phyloP scores from a whole-genome alignment of 2,888 invertebrate species.

The Acanthosepion esculentum region DNA sequence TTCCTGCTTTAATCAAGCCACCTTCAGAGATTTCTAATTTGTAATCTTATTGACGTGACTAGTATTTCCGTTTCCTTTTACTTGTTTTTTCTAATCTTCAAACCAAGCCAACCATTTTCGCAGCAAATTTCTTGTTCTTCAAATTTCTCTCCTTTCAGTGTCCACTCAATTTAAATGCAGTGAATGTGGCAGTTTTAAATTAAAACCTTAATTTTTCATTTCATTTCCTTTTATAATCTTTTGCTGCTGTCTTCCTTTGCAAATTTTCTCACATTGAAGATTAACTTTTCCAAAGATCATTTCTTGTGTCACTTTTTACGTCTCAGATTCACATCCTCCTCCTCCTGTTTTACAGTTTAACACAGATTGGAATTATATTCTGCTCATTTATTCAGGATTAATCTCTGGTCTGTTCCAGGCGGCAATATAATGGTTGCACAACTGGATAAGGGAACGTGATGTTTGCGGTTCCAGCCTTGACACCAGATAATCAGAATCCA shows the following conservation, averaged over 20 bases:
- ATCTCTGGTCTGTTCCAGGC: background rate
- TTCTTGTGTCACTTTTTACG: background rate
- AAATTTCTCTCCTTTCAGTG: background rate
- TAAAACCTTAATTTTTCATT: constrained; percentile 33
- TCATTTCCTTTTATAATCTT: background rate
- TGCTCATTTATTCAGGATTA: background rate
- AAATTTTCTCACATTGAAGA: constrained; percentile 16
- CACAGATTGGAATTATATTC: background rate
- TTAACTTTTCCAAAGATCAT: background rate
- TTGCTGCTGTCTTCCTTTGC: background rate
- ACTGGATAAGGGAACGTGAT: background rate
- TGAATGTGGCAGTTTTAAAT: background rate
- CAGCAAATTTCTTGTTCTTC: background rate
- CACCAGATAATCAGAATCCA: background rate
- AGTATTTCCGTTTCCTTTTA: background rate
- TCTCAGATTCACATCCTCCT: background rate
- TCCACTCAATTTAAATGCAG: background rate
- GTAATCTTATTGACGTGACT: constrained; percentile 33
- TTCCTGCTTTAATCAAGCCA: background rate
- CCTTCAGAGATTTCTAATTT: constrained; percentile 21
- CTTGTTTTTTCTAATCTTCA: background rate
- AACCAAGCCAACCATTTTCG: background rate
- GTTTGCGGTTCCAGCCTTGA: background rate
- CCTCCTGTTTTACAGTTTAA: background rate
- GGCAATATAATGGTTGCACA: background rate